Conservation (phyloP, 2,888 invertebrate genomes). For the Drosophila engyochracea region DNA sequence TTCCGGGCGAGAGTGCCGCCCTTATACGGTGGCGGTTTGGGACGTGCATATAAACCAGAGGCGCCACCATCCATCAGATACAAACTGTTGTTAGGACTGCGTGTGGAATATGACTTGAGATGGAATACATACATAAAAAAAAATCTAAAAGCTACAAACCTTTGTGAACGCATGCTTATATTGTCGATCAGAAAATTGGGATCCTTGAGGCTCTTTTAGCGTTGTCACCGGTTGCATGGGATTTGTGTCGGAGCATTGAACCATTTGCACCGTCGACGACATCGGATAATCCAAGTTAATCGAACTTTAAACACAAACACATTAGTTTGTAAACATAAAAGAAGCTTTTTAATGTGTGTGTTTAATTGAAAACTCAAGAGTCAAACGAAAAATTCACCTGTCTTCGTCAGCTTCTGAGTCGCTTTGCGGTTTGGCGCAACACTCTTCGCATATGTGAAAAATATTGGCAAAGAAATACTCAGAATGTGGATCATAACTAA, state of each 20-base stretch:
- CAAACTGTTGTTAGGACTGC: conserved; percentile 87
- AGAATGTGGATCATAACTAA: conserved; percentile 88
- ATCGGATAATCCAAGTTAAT: conserved; percentile 81
- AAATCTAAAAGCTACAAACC: conserved; percentile 58
- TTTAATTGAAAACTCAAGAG: background rate
- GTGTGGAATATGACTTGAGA: background rate
- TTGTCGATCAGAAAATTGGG: conserved; percentile 85
- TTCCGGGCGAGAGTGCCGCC: conserved; percentile 79
- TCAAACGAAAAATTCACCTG: conserved; percentile 64
- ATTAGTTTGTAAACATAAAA: background rate
- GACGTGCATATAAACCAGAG: conserved; percentile 84
- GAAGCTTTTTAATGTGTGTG: background rate
- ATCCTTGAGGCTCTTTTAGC: conserved; percentile 87
- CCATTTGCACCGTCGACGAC: conserved; percentile 87
- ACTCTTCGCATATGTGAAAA: conserved; percentile 90
- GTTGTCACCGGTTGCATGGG: conserved; percentile 87
- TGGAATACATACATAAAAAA: background rate
- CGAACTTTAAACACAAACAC: conserved; percentile 41
- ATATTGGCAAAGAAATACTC: conserved; percentile 89
- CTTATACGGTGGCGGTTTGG: conserved; percentile 85
- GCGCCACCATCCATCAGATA: conserved; percentile 86
- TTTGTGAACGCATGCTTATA: conserved; percentile 84
- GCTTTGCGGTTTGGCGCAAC: conserved; percentile 59
- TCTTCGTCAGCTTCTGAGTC: conserved; percentile 61
- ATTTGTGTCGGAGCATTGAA: conserved; percentile 87